Base-by-base conservation (phyloP, 2,797 vertebrate genomes). In the Acipenser oxyrinchus region DNA sequence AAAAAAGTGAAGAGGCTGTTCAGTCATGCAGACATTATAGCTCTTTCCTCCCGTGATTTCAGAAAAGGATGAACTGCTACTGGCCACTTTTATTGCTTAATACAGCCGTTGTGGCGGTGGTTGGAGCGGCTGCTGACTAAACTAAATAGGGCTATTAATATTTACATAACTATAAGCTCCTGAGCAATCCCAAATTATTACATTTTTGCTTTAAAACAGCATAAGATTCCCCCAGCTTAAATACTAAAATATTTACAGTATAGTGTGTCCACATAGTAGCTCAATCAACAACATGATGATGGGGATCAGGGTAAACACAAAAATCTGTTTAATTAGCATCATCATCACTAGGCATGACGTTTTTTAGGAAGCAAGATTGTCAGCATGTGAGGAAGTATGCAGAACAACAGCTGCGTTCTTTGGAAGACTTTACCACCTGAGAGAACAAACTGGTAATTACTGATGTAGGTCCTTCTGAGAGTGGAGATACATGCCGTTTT, bases 1-100 rank as follows among this genome's bases (percentile, higher is more conserved):
- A 73, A 75, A 76, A 55, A 82, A 77, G 81, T 73, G 62, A 74
- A 79, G 60, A 72, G 50, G 70, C 69, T 69, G 75, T 72, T 74
- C 65, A 75, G 60, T 66, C 65, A 79, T 72, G 71, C 75, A 71
- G 63, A 77, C 51, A 68, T 55, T 60, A 64, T 64, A 61, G 63
- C 15, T 65, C 7, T 13, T 10, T 62, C 49, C 66, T 52, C 66
- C 8, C 12, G 1, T 52, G 60, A 13, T 55, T 60, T 52, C 66
- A 61, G 59, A 67, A 51, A 68, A 12, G 60, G 80, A 75, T 78
- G 67, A 74, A 75, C 62, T 66, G 37, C 8, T 78, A 48, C 58
- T 73, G 69, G 48, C 51, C 66, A 12, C 8, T 69, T 69, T 64
- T 48, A 65, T 60, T 51, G 58, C 12, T 68, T 0, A 5, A 15